Base-by-base conservation (phyloP, 2,888 invertebrate species). In the Leuctra nigra region DNA sequence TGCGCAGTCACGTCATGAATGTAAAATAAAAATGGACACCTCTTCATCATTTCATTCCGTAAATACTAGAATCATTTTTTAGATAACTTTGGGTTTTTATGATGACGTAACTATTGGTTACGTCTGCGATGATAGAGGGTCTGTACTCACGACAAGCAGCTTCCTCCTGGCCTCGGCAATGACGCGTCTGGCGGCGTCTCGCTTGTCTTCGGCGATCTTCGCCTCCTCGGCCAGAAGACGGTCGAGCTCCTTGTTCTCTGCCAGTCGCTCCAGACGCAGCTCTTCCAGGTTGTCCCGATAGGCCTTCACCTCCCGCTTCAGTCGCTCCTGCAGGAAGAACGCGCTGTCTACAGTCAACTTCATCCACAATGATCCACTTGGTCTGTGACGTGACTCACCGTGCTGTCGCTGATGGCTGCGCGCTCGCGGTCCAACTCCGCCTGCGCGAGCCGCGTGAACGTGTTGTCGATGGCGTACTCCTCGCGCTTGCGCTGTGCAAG, bases 201-300 rank as follows among this genome's bases (percentile, higher is more conserved):
- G 68, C 57, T 70, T 67, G 29, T 61, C 62, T 53, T 70, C 66
- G 14, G 69, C 64, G 25, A 62, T 65, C 24, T 64, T 64, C 36
- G 64, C 62, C 57, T 69, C 64, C 14, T 66, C 55, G 11, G 14
- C 35, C 55, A 47, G 16, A 29, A 55, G 22, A 3, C 29, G 24
- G 18, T 60, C 46, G 13, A 55, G 14, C 44, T 53, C 61, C 13
- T 60, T 58, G 41, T 73, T 71, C 59, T 73, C 71, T 20, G 65
- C 61, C 55, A 67, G 66, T 7, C 68, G 63, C 58, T 69, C 64
- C 46, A 61, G 60, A 46, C 68, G 67, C 22, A 73, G 59, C 57
- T 72, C 65, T 38, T 62, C 61, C 54, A 72, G 57, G 59, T 70
- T 67, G 48, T 68, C 64, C 39, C 65, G 64, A 58, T 71, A 73